These are phyloP conservation scores for Myripristis murdjan DNA, from an alignment of 2,797 vertebrate genomes.

Conservation along the genomic window DNA sequence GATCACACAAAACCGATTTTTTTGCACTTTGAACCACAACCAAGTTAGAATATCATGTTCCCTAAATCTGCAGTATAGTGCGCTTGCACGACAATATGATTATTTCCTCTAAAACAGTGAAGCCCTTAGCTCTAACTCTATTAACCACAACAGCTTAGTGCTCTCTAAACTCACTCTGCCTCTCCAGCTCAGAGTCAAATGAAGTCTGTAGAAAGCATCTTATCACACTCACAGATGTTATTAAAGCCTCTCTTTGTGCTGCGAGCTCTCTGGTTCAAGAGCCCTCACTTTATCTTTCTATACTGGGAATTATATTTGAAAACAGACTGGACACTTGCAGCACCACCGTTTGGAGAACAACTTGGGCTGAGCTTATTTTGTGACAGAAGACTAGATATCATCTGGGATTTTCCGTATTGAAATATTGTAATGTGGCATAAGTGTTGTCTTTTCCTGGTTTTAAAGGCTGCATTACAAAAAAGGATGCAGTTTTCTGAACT, in stretches of 20 bases:
- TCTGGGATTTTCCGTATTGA: too few relatives aligned
- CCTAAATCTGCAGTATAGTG: constrained; percentile 12
- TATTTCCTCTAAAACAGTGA: constrained; percentile 9
- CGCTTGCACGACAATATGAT: not conserved
- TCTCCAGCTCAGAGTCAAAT: not conserved
- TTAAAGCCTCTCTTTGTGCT: constrained; percentile 9
- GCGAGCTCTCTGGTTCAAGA: not conserved
- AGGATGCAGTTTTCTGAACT: too few relatives aligned
- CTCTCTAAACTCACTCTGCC: not conserved
- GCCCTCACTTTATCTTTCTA: not conserved
- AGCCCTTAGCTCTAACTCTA: constrained; percentile 7
- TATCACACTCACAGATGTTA: constrained; percentile 31
- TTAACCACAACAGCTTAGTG: not conserved
- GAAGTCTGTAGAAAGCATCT: constrained; percentile 5
- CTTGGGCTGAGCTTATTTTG: too few relatives aligned
- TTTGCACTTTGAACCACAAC: not conserved
- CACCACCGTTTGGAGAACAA: not conserved
- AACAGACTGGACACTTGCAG: constrained; percentile 7
- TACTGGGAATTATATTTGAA: not conserved
- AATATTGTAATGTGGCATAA: too few relatives aligned
- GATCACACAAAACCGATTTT: not conserved
- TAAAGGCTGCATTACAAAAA: too few relatives aligned
- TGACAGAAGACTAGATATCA: too few relatives aligned
- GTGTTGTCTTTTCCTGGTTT: too few relatives aligned
- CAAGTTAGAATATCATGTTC: constrained; percentile 20